These are phyloP conservation scores for Yasuhikotakia modesta DNA, from an alignment of 2,797 vertebrate species.

Conservation along the genomic window DNA sequence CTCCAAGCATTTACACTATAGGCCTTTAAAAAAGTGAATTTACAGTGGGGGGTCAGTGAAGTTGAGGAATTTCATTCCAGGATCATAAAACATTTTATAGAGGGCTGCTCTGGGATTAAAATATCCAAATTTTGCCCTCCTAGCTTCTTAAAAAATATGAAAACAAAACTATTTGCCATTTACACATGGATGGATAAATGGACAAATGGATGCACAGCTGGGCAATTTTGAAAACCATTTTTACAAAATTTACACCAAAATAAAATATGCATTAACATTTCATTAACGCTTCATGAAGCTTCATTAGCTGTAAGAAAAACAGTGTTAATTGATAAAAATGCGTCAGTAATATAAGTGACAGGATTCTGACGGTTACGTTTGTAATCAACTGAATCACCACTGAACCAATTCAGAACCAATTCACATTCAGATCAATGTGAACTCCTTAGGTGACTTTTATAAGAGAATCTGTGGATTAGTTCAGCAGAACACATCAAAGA, in stretches of 20 bases:
- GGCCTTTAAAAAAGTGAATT: not conserved
- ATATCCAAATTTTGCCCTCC: not conserved
- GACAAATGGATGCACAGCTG: not conserved
- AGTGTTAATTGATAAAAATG: not conserved
- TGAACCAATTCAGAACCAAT: no score
- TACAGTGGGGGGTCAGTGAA: not conserved
- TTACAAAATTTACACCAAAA: not conserved
- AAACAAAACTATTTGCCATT: not conserved
- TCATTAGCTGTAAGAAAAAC: not conserved
- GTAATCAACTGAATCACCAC: not conserved
- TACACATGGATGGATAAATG: no score
- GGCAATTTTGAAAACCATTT: not conserved
- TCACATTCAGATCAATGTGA: slow-evolving; percentile 3
- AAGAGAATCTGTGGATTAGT: slow-evolving; percentile 8
- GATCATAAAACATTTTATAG: not conserved
- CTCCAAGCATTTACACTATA: not conserved
- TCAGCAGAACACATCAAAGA: slow-evolving; percentile 9
- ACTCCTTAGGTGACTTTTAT: slow-evolving; percentile 3
- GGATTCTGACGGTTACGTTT: not conserved
- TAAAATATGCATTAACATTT: not conserved
- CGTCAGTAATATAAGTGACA: not conserved
- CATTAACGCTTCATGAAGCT: not conserved
- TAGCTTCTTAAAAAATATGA: not conserved
- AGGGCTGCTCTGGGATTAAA: not conserved
- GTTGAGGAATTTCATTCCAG: not conserved